These are phyloP conservation scores for Pachyramphus minor DNA, from an alignment of 2,113 vertebrate species.

Conservation along the genomic window DNA sequence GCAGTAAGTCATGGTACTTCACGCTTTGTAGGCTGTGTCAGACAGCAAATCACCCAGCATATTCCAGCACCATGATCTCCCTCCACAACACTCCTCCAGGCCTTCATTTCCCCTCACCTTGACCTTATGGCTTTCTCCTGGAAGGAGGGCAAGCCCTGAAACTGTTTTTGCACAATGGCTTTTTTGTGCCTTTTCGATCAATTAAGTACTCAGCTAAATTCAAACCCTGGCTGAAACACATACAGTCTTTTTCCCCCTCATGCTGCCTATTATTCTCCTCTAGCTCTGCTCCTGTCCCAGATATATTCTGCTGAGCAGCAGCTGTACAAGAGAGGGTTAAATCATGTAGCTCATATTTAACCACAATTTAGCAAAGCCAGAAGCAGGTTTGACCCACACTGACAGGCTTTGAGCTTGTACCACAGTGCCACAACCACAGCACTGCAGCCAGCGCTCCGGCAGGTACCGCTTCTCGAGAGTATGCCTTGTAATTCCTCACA, in stretches of 20 bases:
- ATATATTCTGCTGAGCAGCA: neutral
- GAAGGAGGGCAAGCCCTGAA: neutral
- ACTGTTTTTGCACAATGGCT: neutral
- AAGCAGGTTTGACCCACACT: fast-evolving
- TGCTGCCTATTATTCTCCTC: neutral
- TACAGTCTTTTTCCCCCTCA: fast-evolving
- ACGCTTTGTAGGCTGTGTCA: neutral
- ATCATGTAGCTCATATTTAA: neutral
- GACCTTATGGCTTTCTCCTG: neutral
- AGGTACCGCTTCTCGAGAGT: fast-evolving
- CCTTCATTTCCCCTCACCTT: neutral
- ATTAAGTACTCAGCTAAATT: neutral
- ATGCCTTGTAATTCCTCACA: neutral
- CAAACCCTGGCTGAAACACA: neutral
- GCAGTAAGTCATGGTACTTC: neutral
- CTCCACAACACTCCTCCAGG: neutral
- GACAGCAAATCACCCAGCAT: neutral
- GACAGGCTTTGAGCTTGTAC: neutral
- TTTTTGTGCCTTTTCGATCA: neutral
- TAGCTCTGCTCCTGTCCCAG: neutral
- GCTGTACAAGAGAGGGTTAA: neutral
- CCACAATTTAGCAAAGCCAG: neutral
- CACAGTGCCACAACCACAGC: fast-evolving
- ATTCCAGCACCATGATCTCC: neutral
- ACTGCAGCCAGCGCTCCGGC: fast-evolving